A percentile compares a stretch with the other conserved stretches of the same genome.
These are phyloP conservation scores for Papilio dardanus DNA, from an alignment of 1,140 invertebrate species.

Conservation along the genomic window DNA sequence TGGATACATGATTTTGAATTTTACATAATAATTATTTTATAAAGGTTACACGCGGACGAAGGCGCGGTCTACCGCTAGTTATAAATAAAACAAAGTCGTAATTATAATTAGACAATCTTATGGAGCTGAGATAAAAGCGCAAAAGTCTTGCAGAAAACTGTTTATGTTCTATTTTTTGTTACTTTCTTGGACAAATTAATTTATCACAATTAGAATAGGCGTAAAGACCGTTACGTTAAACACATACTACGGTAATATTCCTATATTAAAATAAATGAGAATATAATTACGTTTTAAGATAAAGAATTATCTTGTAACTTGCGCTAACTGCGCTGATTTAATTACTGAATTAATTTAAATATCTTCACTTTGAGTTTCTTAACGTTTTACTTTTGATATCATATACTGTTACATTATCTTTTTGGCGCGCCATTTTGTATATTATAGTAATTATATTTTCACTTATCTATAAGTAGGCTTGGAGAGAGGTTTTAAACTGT, in stretches of 20 bases:
- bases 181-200: neutral
- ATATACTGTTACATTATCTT: neutral
- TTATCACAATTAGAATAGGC: conserved; percentile 9
- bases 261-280: conserved; percentile 32
- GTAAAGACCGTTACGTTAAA: conserved; percentile 15
- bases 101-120: neutral
- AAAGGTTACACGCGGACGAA: no score
- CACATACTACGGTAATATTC: neutral
- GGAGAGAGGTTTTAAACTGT: no score
- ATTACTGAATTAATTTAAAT: conserved; percentile 29
- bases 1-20: no score
- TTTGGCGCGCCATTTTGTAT: neutral
- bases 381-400: conserved; percentile 27
- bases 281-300: conserved; percentile 25
- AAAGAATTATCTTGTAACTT: conserved; percentile 24
- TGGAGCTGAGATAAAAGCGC: neutral
- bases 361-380: conserved; percentile 20
- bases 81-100: no score
- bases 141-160: neutral
- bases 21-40: no score
- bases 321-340: conserved; percentile 24
- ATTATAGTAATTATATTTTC: neutral
- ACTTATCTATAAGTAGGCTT: neutral
- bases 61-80: no score
- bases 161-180: neutral